Evolutionary conservation across 2,113 vertebrate genomes (phyloP), one percentile per base, ranked within the genome.

Genomic region (Leptodactylus fuscus): DNA sequence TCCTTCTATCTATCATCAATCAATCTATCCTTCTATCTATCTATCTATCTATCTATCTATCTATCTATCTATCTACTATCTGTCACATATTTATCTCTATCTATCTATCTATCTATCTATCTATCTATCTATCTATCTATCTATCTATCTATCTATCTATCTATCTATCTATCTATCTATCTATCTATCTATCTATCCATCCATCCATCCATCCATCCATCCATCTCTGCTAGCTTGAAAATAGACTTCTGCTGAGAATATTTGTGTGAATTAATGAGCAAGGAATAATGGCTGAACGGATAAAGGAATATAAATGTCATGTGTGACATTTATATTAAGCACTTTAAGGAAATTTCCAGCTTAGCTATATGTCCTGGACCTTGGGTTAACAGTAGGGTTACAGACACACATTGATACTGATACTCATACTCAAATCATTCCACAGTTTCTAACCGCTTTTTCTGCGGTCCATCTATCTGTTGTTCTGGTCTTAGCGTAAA

Each of bases 261-360:
- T 67, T 34, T 67, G 16, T 5, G 7, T 18, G 32, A 67, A 34
- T 67, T 67, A 67, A 67, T 67, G 29, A 67, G 15, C 62, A 34
- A 34, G 13, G 0, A 0, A 34, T 34, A 34, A 34, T 67, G 29
- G 13, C 62, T 67, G 62, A 18, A 67, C 18, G 29, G 29, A 67
- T 67, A 67, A 29, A 62, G 55, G 58, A 62, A 34, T 34, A 29
- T 67, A 67, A 67, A 67, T 67, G 62, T 34, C 62, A 65, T 65
- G 27, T 32, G 62, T 65, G 60, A 65, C 60, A 65, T 65, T 65
- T 32, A 65, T 65, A 5, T 29, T 27, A 11, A 27, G 58, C 58
- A 29, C 24, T 13, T 62, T 32, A 65, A 29, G 27, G 60, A 65
- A 13, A 65, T 65, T 29, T 65, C 6, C 27, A 65, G 24, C 60